A percentile compares a stretch with the other conserved stretches of the same genome.
These are phyloP conservation scores for Coremacera marginata DNA, from an alignment of 2,888 invertebrate genomes.

Conservation along the genomic window DNA sequence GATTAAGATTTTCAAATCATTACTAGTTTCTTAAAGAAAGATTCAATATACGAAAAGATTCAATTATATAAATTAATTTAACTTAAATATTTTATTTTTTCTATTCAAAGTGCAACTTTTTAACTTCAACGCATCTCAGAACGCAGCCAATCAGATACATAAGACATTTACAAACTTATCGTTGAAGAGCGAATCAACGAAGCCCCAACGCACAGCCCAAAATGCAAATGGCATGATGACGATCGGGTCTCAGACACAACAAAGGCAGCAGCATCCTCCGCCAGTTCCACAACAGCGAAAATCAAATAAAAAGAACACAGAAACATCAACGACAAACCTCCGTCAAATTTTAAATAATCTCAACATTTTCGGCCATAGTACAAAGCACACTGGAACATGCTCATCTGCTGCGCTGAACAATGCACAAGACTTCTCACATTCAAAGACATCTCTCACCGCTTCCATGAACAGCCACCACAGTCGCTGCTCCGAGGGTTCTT, in stretches of 20 bases:
- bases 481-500: slow-evolving; percentile 67
- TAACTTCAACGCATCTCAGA: slow-evolving; percentile 23
- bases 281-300: slow-evolving; percentile 48
- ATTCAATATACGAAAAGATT: too few relatives aligned
- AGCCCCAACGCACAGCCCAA: slow-evolving; percentile 38
- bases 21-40: too few relatives aligned
- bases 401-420: slow-evolving; percentile 46
- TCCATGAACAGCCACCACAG: slow-evolving; percentile 68
- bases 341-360: slow-evolving; percentile 84
- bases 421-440: slow-evolving; percentile 60
- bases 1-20: too few relatives aligned
- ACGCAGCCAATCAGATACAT: slow-evolving; percentile 62
- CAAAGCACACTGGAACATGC: slow-evolving; percentile 53
- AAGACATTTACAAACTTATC: slow-evolving; percentile 42
- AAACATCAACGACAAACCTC: slow-evolving; percentile 73
- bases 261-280: slow-evolving; percentile 34
- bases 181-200: slow-evolving; percentile 19
- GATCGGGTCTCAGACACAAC: slow-evolving; percentile 41
- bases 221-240: slow-evolving; percentile 48
- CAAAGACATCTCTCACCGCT: slow-evolving; percentile 61
- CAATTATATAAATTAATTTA: too few relatives aligned
- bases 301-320: slow-evolving; percentile 61
- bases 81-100: neutral
- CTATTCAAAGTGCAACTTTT: slow-evolving; percentile 18
- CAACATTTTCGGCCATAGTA: slow-evolving; percentile 77